A percentile compares a stretch with the other conserved stretches of the same genome.
Conservation (phyloP, 2,797 vertebrate species). For the Craterocephalus amniculus region DNA sequence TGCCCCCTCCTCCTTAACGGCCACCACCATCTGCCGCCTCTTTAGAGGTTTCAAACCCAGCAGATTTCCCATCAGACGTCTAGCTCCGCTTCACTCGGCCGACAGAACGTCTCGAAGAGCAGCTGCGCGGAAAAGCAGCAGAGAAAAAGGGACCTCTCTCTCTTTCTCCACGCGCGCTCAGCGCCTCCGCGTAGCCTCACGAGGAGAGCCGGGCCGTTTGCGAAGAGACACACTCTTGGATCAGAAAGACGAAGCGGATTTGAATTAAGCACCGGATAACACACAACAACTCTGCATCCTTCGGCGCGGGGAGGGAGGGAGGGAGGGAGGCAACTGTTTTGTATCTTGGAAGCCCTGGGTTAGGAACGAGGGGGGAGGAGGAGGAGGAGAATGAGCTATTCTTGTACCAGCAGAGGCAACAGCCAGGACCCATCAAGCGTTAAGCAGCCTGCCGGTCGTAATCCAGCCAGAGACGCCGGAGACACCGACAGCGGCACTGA, state of each 20-base stretch:
- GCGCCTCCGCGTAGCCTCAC: neutral
- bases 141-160: neutral
- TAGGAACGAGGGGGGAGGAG: conserved; percentile 54
- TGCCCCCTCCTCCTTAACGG: conserved; percentile 13
- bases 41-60: conserved; percentile 46
- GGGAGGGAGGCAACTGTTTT: conserved; percentile 68
- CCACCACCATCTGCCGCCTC: conserved; percentile 68
- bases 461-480: conserved; percentile 73
- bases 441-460: conserved; percentile 76
- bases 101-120: conserved; percentile 20
- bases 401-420: conserved; percentile 85
- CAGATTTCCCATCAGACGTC: conserved; percentile 44
- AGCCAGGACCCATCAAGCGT: conserved; percentile 82
- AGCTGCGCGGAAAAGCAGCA: conserved; percentile 23
- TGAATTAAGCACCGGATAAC: conserved; percentile 78
- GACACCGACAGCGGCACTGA: conserved; percentile 54
- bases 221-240: conserved; percentile 40
- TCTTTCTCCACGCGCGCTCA: neutral
- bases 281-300: conserved; percentile 70
- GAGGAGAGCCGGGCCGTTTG: conserved; percentile 16
- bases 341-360: conserved; percentile 74
- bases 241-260: conserved; percentile 65
- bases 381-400: conserved; percentile 87
- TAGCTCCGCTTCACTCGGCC: conserved; percentile 27
- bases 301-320: conserved; percentile 66